Base-by-base conservation (phyloP, 2,888 invertebrate species). In the Himalopsyche tibetana region DNA sequence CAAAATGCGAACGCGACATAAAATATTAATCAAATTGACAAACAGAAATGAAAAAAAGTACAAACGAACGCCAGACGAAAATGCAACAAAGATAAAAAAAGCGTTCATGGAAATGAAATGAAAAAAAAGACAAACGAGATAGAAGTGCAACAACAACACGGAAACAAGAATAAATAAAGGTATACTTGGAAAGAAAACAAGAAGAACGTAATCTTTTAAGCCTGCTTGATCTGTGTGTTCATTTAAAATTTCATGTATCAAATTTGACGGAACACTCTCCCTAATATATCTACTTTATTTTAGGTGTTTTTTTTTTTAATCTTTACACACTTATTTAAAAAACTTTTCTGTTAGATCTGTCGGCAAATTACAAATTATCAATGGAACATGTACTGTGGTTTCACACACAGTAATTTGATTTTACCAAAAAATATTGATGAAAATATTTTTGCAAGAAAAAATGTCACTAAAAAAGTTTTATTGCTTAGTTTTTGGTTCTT, bases 1-100 rank as follows among this genome's bases (percentile, higher is more conserved):
- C 8, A 74, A 74, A 74, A 36, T 36, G 36, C 38, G 74, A 74
- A 36, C 38, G 74, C 28, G 74, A 74, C 36, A 38, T 74, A 36
- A 74, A 74, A 74, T 74, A 74, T 74, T 74, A 74, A 74, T 74
- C 74, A 36, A 74, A 74, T 74, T 74, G 74, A 74, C 38, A 74
- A 51, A 74, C 74, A 74, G 74, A 36, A 74, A 63, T 63, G 63
- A 63, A 63, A 63, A 74, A 51, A 74, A 36, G 38, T 5, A 74
- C 38, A 36, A 74, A 74, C 74, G 38, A 11, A 38, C 36, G 74
- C 74, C 74, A 74, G 74, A 74, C 36, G 15, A 74, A 69, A 74
- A 28, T 74, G 74, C 74, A 74, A 38, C 38, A 74, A 74, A 74
- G 28, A 63, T 19, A 28, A 19, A 74, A 38, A 74, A 74, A 74